phyloP scores from a whole-genome alignment of 1,140 invertebrate species.

The Drosophila trapezifrons region DNA sequence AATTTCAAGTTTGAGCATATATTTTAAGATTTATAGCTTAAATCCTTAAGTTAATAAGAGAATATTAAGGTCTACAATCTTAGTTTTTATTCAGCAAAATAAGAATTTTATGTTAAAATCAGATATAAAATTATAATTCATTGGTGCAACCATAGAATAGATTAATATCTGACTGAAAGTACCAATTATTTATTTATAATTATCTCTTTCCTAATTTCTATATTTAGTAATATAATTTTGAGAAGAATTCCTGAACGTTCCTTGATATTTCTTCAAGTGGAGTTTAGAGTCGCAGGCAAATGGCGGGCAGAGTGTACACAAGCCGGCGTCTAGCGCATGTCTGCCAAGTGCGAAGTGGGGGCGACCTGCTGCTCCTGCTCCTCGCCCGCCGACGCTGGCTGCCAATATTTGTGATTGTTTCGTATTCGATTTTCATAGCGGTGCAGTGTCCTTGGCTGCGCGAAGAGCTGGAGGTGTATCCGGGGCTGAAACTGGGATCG shows the following conservation, averaged over 20 bases:
- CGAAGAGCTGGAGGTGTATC: conserved; percentile 5
- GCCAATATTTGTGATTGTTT: conserved; percentile 77
- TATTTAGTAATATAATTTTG: not conserved
- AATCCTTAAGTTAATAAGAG: no score
- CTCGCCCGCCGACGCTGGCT: conserved; percentile 53
- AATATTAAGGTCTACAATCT: no score
- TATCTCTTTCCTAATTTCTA: no score
- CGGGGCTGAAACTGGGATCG: conserved; percentile 7
- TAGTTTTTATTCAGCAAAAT: no score
- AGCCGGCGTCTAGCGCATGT: conserved; percentile 76
- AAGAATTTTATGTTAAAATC: no score
- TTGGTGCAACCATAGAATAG: no score
- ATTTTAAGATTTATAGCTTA: no score
- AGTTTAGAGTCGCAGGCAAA: conserved; percentile 53
- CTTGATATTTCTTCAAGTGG: conserved; percentile 4
- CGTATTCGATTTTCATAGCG: conserved; percentile 77
- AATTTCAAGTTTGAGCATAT: no score
- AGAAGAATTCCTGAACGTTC: no score
- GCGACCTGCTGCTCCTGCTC: conserved; percentile 27
- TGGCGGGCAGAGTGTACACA: conserved; percentile 70
- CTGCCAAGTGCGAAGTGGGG: conserved; percentile 72
- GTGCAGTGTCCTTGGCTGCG: conserved; percentile 76
- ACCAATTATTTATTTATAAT: no score
- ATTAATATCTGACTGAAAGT: no score
- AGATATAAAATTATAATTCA: no score